Percentiles rank a stretch among this genome's conserved stretches.
Conservation (phyloP, 2,797 vertebrate genomes). For the Nothura maculosa region DNA sequence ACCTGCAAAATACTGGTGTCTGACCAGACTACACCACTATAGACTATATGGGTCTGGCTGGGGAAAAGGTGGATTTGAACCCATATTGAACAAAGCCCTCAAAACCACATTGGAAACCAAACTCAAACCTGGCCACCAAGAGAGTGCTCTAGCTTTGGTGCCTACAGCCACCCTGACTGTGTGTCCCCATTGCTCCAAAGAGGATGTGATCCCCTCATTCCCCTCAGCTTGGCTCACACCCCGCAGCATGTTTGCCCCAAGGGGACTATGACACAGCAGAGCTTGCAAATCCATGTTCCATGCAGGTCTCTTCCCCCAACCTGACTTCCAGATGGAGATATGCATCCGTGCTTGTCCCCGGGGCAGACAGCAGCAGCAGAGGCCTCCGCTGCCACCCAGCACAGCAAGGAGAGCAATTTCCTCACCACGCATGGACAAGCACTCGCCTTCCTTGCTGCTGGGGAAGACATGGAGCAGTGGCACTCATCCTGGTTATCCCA, state of each 20-base stretch:
- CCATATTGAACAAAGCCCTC: background rate
- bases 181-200: background rate
- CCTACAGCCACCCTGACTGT: background rate
- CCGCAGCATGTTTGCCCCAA: background rate
- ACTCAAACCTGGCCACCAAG: background rate
- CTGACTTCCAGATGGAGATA: conserved; percentile 10
- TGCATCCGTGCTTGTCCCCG: background rate
- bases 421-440: background rate
- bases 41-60: background rate
- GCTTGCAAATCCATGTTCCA: background rate
- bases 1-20: background rate
- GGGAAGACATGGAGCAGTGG: background rate
- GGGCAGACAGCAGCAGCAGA: background rate
- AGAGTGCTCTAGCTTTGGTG: accelerated
- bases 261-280: background rate
- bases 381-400: conserved; percentile 1
- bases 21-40: background rate
- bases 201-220: background rate
- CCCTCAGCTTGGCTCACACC: background rate
- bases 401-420: conserved; percentile 8
- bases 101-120: background rate
- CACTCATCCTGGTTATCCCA: background rate
- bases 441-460: background rate
- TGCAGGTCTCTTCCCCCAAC: background rate
- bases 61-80: background rate